These are phyloP conservation scores for Thalassoma bifasciatum DNA, from an alignment of 2,113 vertebrate species.

Conservation along the genomic window DNA sequence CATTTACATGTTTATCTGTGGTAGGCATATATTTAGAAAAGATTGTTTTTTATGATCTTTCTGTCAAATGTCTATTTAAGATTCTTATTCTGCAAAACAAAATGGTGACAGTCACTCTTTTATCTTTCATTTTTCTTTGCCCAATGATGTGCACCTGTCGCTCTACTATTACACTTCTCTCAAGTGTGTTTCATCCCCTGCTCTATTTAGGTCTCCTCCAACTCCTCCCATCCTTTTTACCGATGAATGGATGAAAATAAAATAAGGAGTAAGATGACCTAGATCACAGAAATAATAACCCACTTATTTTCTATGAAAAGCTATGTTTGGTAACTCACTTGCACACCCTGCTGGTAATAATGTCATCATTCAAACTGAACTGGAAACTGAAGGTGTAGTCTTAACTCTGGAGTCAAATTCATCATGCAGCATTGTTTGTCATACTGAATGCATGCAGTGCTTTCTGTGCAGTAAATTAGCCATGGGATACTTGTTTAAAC, in stretches of 20 bases:
- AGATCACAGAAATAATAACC: constrained; percentile 79
- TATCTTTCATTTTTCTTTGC: constrained; percentile 6
- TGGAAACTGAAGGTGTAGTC: constrained; percentile 5
- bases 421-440: constrained; percentile 3
- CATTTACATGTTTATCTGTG: neutral
- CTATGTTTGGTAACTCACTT: constrained; percentile 35
- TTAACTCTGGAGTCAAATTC: neutral
- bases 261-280: constrained; percentile 73
- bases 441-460: constrained; percentile 11
- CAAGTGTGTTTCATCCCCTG: constrained; percentile 33
- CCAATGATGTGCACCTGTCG: constrained; percentile 26
- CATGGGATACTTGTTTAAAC: constrained; percentile 13
- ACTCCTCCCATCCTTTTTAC: constrained; percentile 30
- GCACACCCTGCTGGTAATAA: constrained; percentile 64
- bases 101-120: neutral
- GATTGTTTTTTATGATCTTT: neutral
- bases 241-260: constrained; percentile 59
- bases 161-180: constrained; percentile 29
- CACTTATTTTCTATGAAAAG: constrained; percentile 53
- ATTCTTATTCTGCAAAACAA: neutral
- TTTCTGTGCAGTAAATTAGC: constrained; percentile 16
- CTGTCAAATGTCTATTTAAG: constrained; percentile 2
- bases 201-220: constrained; percentile 55
- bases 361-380: neutral
- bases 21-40: neutral